phyloP scores from a whole-genome alignment of 2,888 invertebrate genomes.

The Ormia ochracea region DNA sequence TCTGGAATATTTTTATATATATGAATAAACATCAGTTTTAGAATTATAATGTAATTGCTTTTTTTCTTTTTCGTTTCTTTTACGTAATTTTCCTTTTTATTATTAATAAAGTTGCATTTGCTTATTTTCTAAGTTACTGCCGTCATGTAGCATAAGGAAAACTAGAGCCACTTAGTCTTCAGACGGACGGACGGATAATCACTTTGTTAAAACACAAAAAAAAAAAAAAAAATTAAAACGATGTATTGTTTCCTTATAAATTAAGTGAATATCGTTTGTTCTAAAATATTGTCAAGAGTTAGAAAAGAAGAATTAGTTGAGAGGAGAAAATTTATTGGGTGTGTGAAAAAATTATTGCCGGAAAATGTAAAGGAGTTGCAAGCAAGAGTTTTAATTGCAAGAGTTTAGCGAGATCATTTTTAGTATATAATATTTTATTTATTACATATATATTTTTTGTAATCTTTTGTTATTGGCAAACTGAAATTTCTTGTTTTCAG shows the following conservation, averaged over 20 bases:
- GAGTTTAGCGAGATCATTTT: no score
- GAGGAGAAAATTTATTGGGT: neutral
- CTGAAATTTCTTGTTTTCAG: no score
- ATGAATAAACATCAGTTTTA: conserved; percentile 5
- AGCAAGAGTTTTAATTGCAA: no score
- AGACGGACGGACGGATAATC: neutral
- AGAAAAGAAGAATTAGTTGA: neutral
- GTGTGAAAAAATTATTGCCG: neutral
- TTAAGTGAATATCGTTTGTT: conserved; percentile 26
- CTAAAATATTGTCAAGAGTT: neutral
- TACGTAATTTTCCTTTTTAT: neutral
- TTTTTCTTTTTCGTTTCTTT: neutral
- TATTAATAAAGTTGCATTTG: neutral
- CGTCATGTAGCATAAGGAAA: conserved; percentile 13
- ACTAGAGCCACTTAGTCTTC: conserved; percentile 19
- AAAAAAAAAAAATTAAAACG: no score
- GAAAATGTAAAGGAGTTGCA: neutral
- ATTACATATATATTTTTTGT: no score
- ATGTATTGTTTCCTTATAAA: conserved; percentile 36
- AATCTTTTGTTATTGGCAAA: no score
- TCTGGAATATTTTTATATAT: neutral
- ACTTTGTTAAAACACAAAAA: conserved; percentile 17
- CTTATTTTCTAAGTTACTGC: conserved; percentile 18
- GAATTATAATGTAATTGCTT: conserved; percentile 17
- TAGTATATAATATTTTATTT: no score